Evolutionary conservation across 1,140 invertebrate species (phyloP), one percentile per base, ranked within the genome.

Genomic region (Conus ventricosus): DNA sequence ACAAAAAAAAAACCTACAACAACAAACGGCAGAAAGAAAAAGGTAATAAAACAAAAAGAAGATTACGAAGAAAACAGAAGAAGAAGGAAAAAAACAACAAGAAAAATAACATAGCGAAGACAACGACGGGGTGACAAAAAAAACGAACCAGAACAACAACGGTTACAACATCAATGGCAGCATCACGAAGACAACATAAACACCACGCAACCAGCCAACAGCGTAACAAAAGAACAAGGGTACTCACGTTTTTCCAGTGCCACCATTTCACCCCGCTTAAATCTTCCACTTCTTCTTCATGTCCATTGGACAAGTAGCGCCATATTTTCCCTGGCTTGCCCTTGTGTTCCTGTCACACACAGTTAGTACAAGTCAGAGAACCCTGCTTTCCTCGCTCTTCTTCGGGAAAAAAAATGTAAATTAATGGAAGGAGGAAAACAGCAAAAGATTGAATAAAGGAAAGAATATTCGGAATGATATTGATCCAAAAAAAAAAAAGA

Each of bases 271-370:
- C 60, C 1, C 11, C 60, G 60, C 60, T 4, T 11, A 63, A 63
- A 20, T 63, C 83, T 5, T 84, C 83, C 15, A 51, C 83, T 84
- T 84, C 83, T 84, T 84, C 83, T 53, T 84, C 83, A 13, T 39
- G 13, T 84, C 54, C 83, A 51, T 84, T 15, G 27, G 27, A 27
- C 54, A 51, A 17, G 27, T 84, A 27, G 13, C 54, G n/a, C 54
- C 54, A n/a, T 84, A 25, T 55, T 84, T 60, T 55, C n/a, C 54
- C 55, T 84, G n/a, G 13, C 54, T 60, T 55, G 13, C 54, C 55
- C 54, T n/a, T 55, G 13, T 80, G 10, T 80, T 80, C 78, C 51
- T 80, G 25, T 80, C n/a, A 39, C 39, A 39, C 39, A 39, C 39
- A 39, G 3, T 39, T 39, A 39, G 39, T 39, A 39, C 39, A 39